Evolutionary conservation across 23 tunicate species (phyloP), one percentile per base, ranked within the genome.

Genomic region (Botrylloides violaceus): DNA sequence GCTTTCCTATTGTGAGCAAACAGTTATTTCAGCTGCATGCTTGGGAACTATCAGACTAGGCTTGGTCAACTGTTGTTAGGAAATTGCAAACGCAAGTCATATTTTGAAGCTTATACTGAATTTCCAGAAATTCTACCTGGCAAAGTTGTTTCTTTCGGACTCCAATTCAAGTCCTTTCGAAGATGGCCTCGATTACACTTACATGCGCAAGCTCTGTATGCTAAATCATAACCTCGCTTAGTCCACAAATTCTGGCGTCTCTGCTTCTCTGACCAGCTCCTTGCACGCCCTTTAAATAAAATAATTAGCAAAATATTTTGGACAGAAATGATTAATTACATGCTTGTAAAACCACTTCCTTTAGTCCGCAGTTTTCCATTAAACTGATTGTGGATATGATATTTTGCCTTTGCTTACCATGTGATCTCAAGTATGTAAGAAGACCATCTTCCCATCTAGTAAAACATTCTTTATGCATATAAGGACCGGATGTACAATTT

Each of bases 241-340:
- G 96, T 81, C 96, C 96, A 88, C 36, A 88, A 49, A 62, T 88
- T 88, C 32, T 88, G 96, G 2, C 87, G 76, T 70, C 96, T 78
- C 43, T 88, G 96, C 57, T 88, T 88, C 32, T 88, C 96, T 0
- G 96, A 88, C 96, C 96, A 88, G 65, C 96, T 88, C 15, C 96
- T 59, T 2, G 96, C 96, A 1, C 96, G 96, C 12, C 96, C 96
- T 88, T 34, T 3, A 74, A 21, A 9, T 7, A 1, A n/a, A n/a
- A n/a, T n/a, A n/a, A n/a, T n/a, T n/a, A n/a, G n/a, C n/a, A n/a
- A n/a, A n/a, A 31, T 20, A 66, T 33, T 66, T 49, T 19, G 58
- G n/a, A n/a, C n/a, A n/a, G n/a, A n/a, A n/a, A n/a, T n/a, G n/a
- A n/a, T n/a, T n/a, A n/a, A n/a, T n/a, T n/a, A n/a, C n/a, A n/a